These are phyloP conservation scores for Sebastes paucispinis DNA, from an alignment of 2,797 vertebrate species.

Conservation along the genomic window DNA sequence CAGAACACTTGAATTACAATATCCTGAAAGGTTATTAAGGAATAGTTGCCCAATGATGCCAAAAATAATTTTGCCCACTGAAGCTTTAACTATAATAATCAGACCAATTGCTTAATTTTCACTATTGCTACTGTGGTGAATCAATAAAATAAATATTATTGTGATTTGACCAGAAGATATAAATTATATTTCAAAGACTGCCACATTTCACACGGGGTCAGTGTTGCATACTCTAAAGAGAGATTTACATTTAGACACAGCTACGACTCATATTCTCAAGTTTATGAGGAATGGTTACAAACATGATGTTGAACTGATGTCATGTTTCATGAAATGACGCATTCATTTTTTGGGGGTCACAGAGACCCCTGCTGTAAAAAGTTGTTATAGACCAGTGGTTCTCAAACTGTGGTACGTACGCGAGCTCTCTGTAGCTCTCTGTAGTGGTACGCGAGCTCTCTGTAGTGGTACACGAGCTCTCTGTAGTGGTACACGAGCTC, in stretches of 20 bases:
- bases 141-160: not conserved
- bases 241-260: not conserved
- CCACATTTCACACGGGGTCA: not conserved
- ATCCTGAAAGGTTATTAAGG: too few relatives aligned
- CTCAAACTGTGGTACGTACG: too few relatives aligned
- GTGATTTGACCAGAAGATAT: not conserved
- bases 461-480: too few relatives aligned
- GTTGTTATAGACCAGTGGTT: not conserved
- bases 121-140: not conserved
- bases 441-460: too few relatives aligned
- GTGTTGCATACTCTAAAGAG: not conserved
- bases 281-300: not conserved
- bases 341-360: too few relatives aligned
- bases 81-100: not conserved
- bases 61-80: too few relatives aligned
- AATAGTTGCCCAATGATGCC: too few relatives aligned
- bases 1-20: too few relatives aligned
- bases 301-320: not conserved
- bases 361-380: not conserved
- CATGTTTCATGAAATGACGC: not conserved
- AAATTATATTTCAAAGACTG: not conserved
- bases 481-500: too few relatives aligned
- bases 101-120: not conserved
- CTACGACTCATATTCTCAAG: not conserved
- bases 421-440: too few relatives aligned